phyloP scores from a whole-genome alignment of 1,140 invertebrate genomes.

The Tribolium madens region DNA sequence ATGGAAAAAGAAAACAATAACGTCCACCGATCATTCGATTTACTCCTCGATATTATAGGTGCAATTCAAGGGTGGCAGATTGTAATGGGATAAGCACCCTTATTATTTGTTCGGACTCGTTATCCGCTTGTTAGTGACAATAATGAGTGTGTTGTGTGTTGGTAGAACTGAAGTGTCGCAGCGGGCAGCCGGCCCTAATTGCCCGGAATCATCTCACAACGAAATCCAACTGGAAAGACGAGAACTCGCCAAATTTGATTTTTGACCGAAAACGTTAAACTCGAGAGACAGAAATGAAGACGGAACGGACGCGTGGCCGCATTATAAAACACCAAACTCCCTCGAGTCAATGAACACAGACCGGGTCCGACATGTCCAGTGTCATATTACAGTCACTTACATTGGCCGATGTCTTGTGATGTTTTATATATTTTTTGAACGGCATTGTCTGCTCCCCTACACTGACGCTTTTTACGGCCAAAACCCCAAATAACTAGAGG shows the following conservation, averaged over 20 bases:
- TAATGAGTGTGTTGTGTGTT: conserved; percentile 1
- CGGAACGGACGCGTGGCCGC: conserved; percentile 47
- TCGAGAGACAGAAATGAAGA: conserved; percentile 56
- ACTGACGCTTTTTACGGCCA: too few species aligned
- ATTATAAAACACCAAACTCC: conserved; percentile 49
- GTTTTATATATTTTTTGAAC: conserved; percentile 39
- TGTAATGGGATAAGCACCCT: conserved; percentile 35
- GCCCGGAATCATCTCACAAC: background rate
- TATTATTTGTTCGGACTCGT: conserved; percentile 20
- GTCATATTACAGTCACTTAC: conserved; percentile 61
- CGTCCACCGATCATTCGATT: conserved; percentile 8
- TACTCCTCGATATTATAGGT: conserved; percentile 12
- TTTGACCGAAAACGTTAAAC: conserved; percentile 47
- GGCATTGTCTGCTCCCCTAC: background rate
- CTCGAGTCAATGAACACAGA: conserved; percentile 6
- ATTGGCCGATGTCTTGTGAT: conserved; percentile 57
- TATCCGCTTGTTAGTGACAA: conserved; percentile 35
- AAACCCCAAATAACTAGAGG: too few species aligned
- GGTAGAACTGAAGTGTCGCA: background rate
- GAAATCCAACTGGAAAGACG: conserved; percentile 9
- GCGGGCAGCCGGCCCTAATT: background rate
- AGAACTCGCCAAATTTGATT: conserved; percentile 49
- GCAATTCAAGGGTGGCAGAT: conserved; percentile 34
- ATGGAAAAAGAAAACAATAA: conserved; percentile 19
- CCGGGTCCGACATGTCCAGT: conserved; percentile 54